Conservation (phyloP, 2,888 invertebrate genomes). For the Theodoxus fluviatilis region DNA sequence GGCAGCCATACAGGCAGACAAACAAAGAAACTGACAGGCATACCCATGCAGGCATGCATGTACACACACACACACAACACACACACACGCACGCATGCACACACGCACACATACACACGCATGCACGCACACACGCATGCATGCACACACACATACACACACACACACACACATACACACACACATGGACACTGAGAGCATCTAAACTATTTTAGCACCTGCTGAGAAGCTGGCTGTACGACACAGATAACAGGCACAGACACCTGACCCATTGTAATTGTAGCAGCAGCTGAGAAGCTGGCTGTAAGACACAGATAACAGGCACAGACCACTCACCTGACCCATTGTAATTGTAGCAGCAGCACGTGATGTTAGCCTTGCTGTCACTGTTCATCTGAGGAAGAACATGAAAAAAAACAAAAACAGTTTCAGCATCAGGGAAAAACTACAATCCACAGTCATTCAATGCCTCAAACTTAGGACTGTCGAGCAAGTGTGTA, state of each 20-base stretch:
- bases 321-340: constrained; percentile 65
- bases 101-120: no score
- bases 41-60: no score
- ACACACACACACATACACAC: no score
- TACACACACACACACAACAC: no score
- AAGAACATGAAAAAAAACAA: neutral
- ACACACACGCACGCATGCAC: no score
- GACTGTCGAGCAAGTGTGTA: no score
- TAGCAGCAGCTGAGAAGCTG: neutral
- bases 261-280: neutral
- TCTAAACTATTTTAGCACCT: neutral
- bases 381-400: constrained; percentile 62
- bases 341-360: constrained; percentile 89
- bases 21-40: no score
- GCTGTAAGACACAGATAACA: neutral
- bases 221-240: neutral
- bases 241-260: neutral
- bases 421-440: neutral
- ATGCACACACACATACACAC: no score
- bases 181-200: neutral
- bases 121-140: no score
- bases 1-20: no score
- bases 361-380: constrained; percentile 81
- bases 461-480: no score
- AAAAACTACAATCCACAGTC: no score